These are phyloP conservation scores for Macrophya annulata DNA, from an alignment of 2,888 invertebrate species.

Conservation along the genomic window DNA sequence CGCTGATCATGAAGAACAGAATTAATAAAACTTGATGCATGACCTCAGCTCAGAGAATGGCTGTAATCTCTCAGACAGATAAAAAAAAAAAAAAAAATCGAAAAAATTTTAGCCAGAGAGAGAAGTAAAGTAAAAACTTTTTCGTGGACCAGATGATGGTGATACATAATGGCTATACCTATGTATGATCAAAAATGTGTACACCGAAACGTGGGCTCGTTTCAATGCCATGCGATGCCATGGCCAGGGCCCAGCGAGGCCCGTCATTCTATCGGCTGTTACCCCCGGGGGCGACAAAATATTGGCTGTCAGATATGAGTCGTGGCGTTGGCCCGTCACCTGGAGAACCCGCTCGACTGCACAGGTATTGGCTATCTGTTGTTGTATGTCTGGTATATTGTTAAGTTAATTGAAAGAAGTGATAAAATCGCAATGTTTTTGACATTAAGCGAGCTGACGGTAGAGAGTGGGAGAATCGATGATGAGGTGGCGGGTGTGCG, in stretches of 20 bases:
- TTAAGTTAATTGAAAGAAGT: conserved; percentile 73
- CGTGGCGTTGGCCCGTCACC: conserved; percentile 48
- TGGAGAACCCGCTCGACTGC: conserved; percentile 59
- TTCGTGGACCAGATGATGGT: conserved; percentile 18
- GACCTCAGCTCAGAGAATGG: background rate
- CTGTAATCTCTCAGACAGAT: background rate
- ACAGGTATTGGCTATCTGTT: conserved; percentile 69
- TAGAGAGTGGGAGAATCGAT: conserved; percentile 60
- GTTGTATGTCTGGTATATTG: conserved; percentile 72
- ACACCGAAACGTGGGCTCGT: conserved; percentile 66
- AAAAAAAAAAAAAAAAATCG: background rate
- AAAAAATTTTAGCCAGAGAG: background rate
- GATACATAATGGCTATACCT: background rate
- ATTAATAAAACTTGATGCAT: background rate
- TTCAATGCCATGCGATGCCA: conserved; percentile 60
- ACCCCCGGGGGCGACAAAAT: conserved; percentile 63
- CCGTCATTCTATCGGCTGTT: conserved; percentile 60
- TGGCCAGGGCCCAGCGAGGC: conserved; percentile 50
- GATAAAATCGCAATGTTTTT: conserved; percentile 74
- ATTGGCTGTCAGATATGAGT: conserved; percentile 58
- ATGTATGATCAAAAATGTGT: conserved; percentile 58
- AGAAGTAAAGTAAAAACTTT: background rate
- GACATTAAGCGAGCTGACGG: conserved; percentile 67
- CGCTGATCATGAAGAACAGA: background rate
- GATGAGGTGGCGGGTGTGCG: conserved; percentile 55